These are phyloP conservation scores for Sciurus carolinensis DNA, from an alignment of 2,797 vertebrate genomes.

Conservation along the genomic window DNA sequence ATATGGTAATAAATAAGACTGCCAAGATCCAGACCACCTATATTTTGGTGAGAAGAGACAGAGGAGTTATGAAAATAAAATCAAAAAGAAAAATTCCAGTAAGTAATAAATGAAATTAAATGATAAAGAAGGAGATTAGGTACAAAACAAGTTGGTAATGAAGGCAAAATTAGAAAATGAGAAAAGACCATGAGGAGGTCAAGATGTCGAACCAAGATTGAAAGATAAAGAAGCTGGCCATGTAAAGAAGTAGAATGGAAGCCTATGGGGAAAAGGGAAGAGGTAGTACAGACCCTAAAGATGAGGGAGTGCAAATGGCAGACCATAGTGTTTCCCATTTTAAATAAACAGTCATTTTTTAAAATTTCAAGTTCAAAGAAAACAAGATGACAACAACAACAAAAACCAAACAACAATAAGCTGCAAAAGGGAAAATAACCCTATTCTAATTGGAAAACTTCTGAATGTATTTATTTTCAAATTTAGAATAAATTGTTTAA, in stretches of 20 bases:
- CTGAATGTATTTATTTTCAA: conserved; percentile 15
- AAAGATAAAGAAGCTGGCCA: not conserved
- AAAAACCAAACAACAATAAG: not conserved
- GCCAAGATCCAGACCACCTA: not conserved
- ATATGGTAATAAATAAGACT: not conserved
- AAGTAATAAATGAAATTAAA: not conserved
- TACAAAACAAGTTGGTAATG: not conserved
- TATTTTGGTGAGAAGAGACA: not conserved
- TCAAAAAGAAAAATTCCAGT: not conserved
- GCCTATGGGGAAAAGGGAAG: too few species aligned
- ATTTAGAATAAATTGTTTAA: not conserved
- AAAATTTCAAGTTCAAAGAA: not conserved
- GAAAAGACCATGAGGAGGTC: not conserved
- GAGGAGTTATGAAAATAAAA: not conserved
- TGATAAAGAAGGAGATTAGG: not conserved
- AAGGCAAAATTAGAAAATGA: not conserved
- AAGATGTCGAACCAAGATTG: not conserved
- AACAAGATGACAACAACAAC: not conserved
- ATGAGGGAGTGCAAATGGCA: not conserved
- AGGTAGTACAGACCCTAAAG: too few species aligned
- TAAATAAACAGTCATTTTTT: not conserved
- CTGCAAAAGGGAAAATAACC: not conserved
- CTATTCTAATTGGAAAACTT: not conserved
- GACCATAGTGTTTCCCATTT: not conserved
- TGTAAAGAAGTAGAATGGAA: not conserved